Percentiles rank a stretch among this genome's conserved stretches.
Evolutionary conservation across 2,888 invertebrate species (phyloP).

Genomic region (Dicycla oo): DNA sequence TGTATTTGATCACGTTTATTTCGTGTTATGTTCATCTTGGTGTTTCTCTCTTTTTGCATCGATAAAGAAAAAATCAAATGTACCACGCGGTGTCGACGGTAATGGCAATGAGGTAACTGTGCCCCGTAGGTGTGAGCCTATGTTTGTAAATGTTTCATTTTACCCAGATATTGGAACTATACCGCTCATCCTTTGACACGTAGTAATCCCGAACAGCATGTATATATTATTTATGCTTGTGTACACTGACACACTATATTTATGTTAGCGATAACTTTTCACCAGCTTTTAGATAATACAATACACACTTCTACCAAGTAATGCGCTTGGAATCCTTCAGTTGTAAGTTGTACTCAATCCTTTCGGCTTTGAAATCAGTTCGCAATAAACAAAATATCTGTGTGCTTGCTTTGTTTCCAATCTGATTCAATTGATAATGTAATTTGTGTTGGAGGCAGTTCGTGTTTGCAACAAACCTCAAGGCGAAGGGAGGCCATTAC

Average conservation of each 20-base stretch:
- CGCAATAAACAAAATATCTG: conserved; percentile 64
- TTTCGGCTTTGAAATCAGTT: conserved; percentile 68
- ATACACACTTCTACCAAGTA: conserved; percentile 59
- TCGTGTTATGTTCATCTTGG: conserved; percentile 87
- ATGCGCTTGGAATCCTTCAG: conserved; percentile 66
- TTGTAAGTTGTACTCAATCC: conserved; percentile 59
- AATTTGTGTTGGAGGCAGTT: conserved; percentile 54
- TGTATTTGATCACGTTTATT: conserved; percentile 74
- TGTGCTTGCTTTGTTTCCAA: conserved; percentile 69
- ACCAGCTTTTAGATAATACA: conserved; percentile 71
- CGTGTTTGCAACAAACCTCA: conserved; percentile 60
- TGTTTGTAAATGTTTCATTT: conserved; percentile 77
- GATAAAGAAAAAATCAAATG: conserved; percentile 96
- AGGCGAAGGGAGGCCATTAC: conserved; percentile 69
- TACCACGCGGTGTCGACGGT: conserved; percentile 98
- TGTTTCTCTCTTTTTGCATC: conserved; percentile 91
- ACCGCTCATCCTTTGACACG: conserved; percentile 77
- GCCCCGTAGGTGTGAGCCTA: conserved; percentile 86
- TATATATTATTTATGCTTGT: conserved; percentile 60
- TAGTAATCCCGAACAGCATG: conserved; percentile 77
- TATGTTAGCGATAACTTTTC: conserved; percentile 64
- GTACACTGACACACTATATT: conserved; percentile 60
- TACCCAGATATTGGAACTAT: conserved; percentile 70
- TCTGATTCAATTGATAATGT: conserved; percentile 50
- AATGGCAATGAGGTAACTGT: conserved; percentile 96